These are phyloP conservation scores for Muschampia plurimacula DNA, from an alignment of 2,888 invertebrate genomes.

Conservation along the genomic window DNA sequence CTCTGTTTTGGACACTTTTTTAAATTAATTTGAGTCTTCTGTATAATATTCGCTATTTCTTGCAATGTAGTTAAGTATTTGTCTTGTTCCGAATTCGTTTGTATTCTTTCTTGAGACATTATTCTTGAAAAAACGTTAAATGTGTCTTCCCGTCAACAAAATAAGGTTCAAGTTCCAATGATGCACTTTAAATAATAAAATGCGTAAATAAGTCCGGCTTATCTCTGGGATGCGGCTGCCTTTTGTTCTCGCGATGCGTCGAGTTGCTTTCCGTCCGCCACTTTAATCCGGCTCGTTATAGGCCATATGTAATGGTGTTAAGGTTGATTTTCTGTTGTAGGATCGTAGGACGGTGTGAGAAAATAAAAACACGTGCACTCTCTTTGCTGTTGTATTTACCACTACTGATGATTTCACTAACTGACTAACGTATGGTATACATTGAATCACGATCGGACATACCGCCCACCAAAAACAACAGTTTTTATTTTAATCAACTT, in stretches of 20 bases:
- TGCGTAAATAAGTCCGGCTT: slow-evolving; percentile 14
- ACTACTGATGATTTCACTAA: not conserved
- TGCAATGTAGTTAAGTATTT: slow-evolving; percentile 4
- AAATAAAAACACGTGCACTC: not conserved
- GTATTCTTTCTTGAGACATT: slow-evolving; percentile 17
- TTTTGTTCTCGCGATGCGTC: slow-evolving; percentile 10
- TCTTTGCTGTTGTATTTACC: not conserved
- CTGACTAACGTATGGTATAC: too few species aligned
- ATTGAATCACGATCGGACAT: not conserved
- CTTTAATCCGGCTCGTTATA: slow-evolving; percentile 13
- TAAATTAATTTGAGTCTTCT: slow-evolving; percentile 10
- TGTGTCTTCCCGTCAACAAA: not conserved
- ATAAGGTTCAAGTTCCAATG: not conserved
- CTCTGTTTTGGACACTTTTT: slow-evolving; percentile 6
- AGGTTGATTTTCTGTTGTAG: not conserved
- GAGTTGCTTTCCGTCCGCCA: not conserved
- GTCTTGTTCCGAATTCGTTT: slow-evolving; percentile 14
- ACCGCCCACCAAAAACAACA: not conserved
- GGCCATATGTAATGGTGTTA: not conserved
- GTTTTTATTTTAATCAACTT: too few species aligned
- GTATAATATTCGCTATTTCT: slow-evolving; percentile 16
- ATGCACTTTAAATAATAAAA: not conserved
- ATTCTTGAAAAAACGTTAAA: not conserved
- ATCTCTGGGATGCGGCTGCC: slow-evolving; percentile 16
- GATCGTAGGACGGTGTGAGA: not conserved